A percentile compares a stretch with the other conserved stretches of the same genome.
These are phyloP conservation scores for Pseudoips prasinana DNA, from an alignment of 2,888 invertebrate species.

Conservation along the genomic window DNA sequence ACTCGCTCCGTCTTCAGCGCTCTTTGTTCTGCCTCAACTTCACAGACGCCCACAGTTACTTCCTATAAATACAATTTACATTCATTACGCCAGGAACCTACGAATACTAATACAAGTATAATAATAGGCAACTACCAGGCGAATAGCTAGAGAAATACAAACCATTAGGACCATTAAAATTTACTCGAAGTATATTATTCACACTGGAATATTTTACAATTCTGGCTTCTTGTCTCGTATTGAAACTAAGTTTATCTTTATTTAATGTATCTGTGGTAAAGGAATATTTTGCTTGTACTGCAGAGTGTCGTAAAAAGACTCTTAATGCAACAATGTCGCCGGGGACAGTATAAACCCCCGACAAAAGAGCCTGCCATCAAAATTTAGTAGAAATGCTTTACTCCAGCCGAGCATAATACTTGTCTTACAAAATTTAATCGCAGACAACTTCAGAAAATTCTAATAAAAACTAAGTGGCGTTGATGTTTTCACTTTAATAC, in stretches of 20 bases:
- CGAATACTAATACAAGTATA: slow-evolving; percentile 35
- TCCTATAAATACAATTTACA: slow-evolving; percentile 70
- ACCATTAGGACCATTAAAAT: slow-evolving; percentile 17
- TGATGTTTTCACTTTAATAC: slow-evolving; percentile 19
- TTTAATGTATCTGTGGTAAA: slow-evolving; percentile 44
- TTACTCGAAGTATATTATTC: background rate
- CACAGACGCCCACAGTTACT: slow-evolving; percentile 62
- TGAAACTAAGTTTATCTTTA: slow-evolving; percentile 47
- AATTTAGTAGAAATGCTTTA: slow-evolving; percentile 31
- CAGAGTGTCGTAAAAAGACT: slow-evolving; percentile 51
- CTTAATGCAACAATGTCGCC: slow-evolving; percentile 41
- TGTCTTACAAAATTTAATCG: slow-evolving; percentile 25
- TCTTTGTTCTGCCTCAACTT: slow-evolving; percentile 69
- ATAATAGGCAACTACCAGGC: slow-evolving; percentile 22
- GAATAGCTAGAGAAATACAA: slow-evolving; percentile 18
- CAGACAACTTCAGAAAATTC: slow-evolving; percentile 20
- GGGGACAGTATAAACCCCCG: slow-evolving; percentile 28
- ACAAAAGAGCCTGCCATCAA: slow-evolving; percentile 29
- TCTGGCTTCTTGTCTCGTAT: slow-evolving; percentile 19
- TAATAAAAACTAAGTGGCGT: slow-evolving; percentile 25
- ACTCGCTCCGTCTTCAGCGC: slow-evolving; percentile 60
- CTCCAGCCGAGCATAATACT: slow-evolving; percentile 19
- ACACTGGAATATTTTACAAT: slow-evolving; percentile 7
- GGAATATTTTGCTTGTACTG: slow-evolving; percentile 38
- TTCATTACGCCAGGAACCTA: slow-evolving; percentile 52